A percentile compares a stretch with the other conserved stretches of the same genome.
These are phyloP conservation scores for Apeira syringaria DNA, from an alignment of 2,888 invertebrate genomes.

Conservation along the genomic window DNA sequence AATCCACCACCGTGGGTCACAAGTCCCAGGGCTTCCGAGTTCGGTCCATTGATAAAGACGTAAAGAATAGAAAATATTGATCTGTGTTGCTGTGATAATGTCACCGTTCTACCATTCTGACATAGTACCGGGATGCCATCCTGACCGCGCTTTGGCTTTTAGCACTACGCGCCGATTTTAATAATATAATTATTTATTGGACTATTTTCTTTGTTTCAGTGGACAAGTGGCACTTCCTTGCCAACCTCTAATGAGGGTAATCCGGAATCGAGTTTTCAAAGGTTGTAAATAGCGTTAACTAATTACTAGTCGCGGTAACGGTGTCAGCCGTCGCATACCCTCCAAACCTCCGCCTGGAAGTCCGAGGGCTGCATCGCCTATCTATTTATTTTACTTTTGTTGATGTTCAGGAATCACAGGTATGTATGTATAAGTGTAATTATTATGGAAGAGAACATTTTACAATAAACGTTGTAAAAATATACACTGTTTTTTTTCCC, in stretches of 20 bases:
- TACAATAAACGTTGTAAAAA: background rate
- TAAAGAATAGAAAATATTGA: too few species aligned
- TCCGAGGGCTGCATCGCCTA: background rate
- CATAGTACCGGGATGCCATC: too few species aligned
- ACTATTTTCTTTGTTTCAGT: conserved; percentile 52
- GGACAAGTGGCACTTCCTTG: conserved; percentile 70
- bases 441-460: background rate
- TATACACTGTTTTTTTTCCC: background rate
- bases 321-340: background rate
- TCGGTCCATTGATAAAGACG: too few species aligned
- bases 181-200: too few species aligned
- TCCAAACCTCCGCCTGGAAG: background rate
- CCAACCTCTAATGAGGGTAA: conserved; percentile 48
- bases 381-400: background rate
- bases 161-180: too few species aligned
- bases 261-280: background rate
- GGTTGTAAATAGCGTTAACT: background rate
- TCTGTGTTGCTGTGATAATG: too few species aligned
- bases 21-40: too few species aligned
- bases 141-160: too few species aligned
- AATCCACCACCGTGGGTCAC: too few species aligned
- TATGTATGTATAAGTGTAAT: background rate
- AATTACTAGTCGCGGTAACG: background rate
- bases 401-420: background rate
- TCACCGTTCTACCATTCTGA: too few species aligned